phyloP scores from a whole-genome alignment of 2,797 vertebrate genomes.

The Manis crassicaudata region DNA sequence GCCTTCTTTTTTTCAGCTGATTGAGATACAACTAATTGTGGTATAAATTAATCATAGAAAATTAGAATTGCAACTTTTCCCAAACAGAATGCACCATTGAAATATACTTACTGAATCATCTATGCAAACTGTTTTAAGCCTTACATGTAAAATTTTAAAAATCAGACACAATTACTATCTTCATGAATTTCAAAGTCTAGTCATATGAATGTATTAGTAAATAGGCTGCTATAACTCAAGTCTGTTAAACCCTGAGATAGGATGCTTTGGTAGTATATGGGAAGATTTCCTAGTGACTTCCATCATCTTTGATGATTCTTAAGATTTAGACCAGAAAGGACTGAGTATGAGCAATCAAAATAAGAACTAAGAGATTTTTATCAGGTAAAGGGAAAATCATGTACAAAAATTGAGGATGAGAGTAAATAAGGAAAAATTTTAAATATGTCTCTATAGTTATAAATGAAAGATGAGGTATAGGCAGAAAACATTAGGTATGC shows the following conservation, averaged over 20 bases:
- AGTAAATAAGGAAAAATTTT: not conserved
- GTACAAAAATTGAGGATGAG: not conserved
- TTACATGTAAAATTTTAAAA: not conserved
- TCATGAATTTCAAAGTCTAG: not conserved
- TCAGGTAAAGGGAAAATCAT: not conserved
- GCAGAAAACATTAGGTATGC: not conserved
- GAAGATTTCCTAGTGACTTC: not conserved
- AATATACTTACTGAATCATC: not conserved
- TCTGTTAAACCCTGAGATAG: not conserved
- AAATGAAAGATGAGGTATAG: not conserved
- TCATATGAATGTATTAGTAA: not conserved
- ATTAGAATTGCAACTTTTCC: not conserved
- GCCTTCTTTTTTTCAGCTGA: not conserved
- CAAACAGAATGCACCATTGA: not conserved
- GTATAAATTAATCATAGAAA: not conserved
- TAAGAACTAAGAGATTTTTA: not conserved
- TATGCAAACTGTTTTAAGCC: not conserved
- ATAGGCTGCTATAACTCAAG: not conserved
- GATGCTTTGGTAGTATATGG: not conserved
- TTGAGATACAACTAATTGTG: not conserved
- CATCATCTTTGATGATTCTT: too few species aligned
- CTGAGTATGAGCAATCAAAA: not conserved
- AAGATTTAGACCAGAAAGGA: not conserved
- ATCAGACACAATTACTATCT: not conserved
- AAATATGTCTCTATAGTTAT: not conserved